Percentiles rank a stretch among this genome's conserved stretches.
Evolutionary conservation across 35 echinoderm and acorn worm genomes (phyloP).

Genomic region (Diadema setosum): DNA sequence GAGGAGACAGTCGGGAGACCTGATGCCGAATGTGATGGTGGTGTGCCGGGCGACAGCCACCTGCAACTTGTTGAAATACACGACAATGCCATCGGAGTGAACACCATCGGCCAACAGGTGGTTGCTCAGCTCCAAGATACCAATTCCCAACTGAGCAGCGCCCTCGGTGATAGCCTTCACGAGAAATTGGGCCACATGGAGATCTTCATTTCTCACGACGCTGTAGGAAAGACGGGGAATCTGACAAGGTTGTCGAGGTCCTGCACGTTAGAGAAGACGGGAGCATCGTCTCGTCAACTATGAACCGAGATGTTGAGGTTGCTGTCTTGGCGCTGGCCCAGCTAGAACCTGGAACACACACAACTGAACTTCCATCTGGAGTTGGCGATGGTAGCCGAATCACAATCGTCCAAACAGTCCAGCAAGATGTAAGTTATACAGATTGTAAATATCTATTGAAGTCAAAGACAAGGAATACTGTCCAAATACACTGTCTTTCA

Average conservation of each 20-base stretch:
- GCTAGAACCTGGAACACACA: not conserved
- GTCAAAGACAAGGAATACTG: too few relatives aligned
- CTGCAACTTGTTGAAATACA: not conserved
- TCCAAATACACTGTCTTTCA: too few relatives aligned
- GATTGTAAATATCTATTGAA: too few relatives aligned
- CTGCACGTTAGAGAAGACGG: conserved; percentile 5
- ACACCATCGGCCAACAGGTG: not conserved
- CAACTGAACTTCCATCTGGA: not conserved
- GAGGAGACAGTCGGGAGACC: not conserved
- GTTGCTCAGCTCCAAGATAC: not conserved
- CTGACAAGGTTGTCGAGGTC: not conserved
- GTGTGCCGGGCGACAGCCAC: too few relatives aligned
- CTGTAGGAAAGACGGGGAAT: not conserved
- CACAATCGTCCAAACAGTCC: not conserved
- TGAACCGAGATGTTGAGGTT: not conserved
- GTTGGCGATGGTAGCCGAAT: not conserved
- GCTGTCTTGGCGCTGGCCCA: not conserved
- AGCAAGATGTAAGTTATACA: not conserved
- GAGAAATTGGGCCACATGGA: not conserved
- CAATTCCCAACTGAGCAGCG: not conserved
- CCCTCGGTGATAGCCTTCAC: too few relatives aligned
- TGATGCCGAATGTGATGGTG: not conserved
- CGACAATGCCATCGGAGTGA: not conserved
- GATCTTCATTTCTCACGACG: conserved; percentile 4
- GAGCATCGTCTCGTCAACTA: conserved; percentile 5